phyloP scores from a whole-genome alignment of 2,888 invertebrate genomes.

The Dendrolimus pini region DNA sequence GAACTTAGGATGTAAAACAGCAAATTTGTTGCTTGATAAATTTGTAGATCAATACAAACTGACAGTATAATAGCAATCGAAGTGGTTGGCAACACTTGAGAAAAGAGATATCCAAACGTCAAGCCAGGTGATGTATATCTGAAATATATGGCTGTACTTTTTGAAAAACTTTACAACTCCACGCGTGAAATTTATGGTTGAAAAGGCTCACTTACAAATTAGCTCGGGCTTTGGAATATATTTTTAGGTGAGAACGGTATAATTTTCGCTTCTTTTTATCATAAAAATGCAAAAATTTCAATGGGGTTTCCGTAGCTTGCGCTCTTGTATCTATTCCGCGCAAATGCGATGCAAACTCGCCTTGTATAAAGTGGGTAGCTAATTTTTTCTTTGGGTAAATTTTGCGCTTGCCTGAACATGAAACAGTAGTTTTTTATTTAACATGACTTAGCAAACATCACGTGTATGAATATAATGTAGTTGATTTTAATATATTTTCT shows the following conservation, averaged over 20 bases:
- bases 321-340: slow-evolving; percentile 24
- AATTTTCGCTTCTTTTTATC: slow-evolving; percentile 20
- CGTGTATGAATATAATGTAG: slow-evolving; percentile 14
- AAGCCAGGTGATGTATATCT: slow-evolving; percentile 55
- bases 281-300: slow-evolving; percentile 32
- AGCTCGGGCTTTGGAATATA: slow-evolving; percentile 31
- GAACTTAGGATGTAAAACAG: too few relatives aligned
- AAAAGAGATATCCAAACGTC: slow-evolving; percentile 59
- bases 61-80: not conserved
- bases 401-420: slow-evolving; percentile 25
- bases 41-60: not conserved
- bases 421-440: slow-evolving; percentile 33
- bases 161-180: slow-evolving; percentile 54
- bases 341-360: slow-evolving; percentile 16
- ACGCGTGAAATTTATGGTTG: slow-evolving; percentile 52
- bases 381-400: slow-evolving; percentile 19
- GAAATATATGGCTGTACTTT: slow-evolving; percentile 61
- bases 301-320: slow-evolving; percentile 20
- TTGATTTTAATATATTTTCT: not conserved
- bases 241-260: slow-evolving; percentile 12
- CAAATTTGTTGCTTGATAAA: too few relatives aligned
- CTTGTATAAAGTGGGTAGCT: slow-evolving; percentile 7
- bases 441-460: slow-evolving; percentile 30
- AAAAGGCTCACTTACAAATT: slow-evolving; percentile 52
- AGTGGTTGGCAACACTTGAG: slow-evolving; percentile 49